Base-by-base conservation (phyloP, 2,797 vertebrate genomes). In the Cossypha polioptera region DNA sequence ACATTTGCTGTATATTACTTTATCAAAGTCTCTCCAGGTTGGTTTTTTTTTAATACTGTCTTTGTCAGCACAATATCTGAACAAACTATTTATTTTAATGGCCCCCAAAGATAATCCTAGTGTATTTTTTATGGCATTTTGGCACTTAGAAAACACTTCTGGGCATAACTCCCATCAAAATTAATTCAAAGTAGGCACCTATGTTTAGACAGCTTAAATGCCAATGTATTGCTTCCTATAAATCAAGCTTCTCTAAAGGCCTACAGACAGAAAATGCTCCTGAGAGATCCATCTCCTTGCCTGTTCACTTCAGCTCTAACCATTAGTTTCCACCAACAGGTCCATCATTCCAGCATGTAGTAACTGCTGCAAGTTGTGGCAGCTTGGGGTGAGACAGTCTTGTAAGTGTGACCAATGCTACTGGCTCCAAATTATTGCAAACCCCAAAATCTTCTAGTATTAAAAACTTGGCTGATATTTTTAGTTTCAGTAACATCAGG, bases 131-230 rank as follows among this genome's bases (percentile, higher is more conserved):
- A 35, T 45, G 31, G 24, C 57, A 72, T 84, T 66, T 86, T 71
- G 43, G 48, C 26, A 55, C 31, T 82, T 40, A 9, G 36, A 90
- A 88, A 92, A 13, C 19, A 89, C 36, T 9, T 17, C 15, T 47
- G 68, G 29, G 38, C 42, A 33, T 65, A 72, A 66, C 26, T 86
- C 40, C 14, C 29, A 55, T 38, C 35, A 80, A 88, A 91, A 91
- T 58, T 4, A 75, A 86, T 88, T 88, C 43, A 35, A 90, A 91
- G 43, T 66, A 88, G 50, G 66, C 51, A 94, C 14, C 11, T 21
- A 13, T 36, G 90, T 94, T 90, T 95, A 90, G 86, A 90, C 72
- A 91, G 35, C n/a, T 71, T 85, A 83, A 80, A 80, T 47, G 19
- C 13, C 48, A 83, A 38, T 7, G 31, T 38, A 51, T 72, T 54